These are phyloP conservation scores for Stictocephala bisonia DNA, from an alignment of 2,888 invertebrate species.

Conservation along the genomic window DNA sequence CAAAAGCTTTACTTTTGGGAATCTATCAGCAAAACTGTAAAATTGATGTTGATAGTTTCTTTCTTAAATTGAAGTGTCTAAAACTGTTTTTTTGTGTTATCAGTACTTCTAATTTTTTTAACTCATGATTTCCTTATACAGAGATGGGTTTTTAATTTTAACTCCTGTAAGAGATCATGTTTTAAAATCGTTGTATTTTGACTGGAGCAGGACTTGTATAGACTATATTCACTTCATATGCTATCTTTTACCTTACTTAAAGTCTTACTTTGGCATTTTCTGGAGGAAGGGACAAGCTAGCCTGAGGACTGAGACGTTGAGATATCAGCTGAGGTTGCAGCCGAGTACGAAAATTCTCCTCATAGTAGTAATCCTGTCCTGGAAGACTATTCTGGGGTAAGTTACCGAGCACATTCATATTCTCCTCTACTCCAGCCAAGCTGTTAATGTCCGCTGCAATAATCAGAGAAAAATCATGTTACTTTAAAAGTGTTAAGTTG, in stretches of 20 bases:
- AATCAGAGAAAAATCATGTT: no score
- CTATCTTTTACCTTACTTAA: background rate
- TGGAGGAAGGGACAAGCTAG: background rate
- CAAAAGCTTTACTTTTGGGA: no score
- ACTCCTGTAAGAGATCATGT: no score
- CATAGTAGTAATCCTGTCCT: slow-evolving; percentile 53
- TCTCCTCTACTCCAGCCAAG: slow-evolving; percentile 15
- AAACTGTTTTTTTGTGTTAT: no score
- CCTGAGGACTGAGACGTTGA: background rate
- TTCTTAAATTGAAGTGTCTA: no score
- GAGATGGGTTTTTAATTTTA: no score
- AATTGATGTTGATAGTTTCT: no score
- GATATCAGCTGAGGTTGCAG: slow-evolving; percentile 44
- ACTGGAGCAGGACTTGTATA: background rate
- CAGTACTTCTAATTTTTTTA: no score
- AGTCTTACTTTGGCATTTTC: slow-evolving; percentile 17
- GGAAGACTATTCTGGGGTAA: background rate
- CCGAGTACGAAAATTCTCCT: slow-evolving; percentile 50
- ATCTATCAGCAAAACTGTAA: no score
- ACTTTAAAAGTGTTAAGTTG: no score
- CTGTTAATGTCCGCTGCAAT: background rate
- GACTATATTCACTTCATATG: background rate
- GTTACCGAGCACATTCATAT: background rate
- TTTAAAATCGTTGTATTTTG: no score
- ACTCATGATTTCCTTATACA: no score